Evolutionary conservation across 2,888 invertebrate genomes (phyloP).

Genomic region (Erpobdella octoculata): DNA sequence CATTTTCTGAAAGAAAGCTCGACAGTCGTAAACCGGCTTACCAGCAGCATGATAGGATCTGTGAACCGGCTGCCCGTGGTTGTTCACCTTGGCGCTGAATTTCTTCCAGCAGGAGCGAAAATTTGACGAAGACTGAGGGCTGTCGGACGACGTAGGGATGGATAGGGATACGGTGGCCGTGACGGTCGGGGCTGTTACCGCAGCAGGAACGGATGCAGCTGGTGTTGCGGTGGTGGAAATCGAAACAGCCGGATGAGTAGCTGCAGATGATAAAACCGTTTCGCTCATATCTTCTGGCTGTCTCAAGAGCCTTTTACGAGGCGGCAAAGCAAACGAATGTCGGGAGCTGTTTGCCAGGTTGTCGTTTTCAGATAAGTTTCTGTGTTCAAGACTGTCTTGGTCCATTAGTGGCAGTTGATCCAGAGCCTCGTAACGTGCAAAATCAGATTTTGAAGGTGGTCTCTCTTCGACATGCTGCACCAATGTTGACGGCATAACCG

Average conservation of each 20-base stretch:
- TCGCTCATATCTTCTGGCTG: slow-evolving; percentile 20
- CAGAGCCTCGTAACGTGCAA: neutral
- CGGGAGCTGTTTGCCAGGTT: neutral
- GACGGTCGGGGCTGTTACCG: neutral
- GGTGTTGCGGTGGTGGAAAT: neutral
- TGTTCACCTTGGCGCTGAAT: slow-evolving; percentile 30
- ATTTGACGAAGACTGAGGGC: slow-evolving; percentile 28
- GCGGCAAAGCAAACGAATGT: slow-evolving; percentile 25
- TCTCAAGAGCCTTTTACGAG: slow-evolving; percentile 25
- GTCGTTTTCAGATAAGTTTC: neutral
- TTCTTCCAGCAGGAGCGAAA: slow-evolving; percentile 30
- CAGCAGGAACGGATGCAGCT: neutral
- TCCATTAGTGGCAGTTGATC: neutral
- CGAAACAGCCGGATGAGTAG: neutral
- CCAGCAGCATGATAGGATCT: slow-evolving; percentile 20
- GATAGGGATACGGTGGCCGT: neutral
- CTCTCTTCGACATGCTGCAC: slow-evolving; percentile 4
- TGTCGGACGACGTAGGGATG: slow-evolving; percentile 14
- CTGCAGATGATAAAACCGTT: neutral
- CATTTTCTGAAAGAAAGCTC: slow-evolving; percentile 27
- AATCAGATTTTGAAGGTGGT: neutral
- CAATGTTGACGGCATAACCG: neutral
- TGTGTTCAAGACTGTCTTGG: neutral
- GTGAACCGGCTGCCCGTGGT: slow-evolving; percentile 18
- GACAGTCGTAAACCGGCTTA: slow-evolving; percentile 28